Base-by-base conservation (phyloP, 2,888 invertebrate genomes). In the Brenthis daphne region DNA sequence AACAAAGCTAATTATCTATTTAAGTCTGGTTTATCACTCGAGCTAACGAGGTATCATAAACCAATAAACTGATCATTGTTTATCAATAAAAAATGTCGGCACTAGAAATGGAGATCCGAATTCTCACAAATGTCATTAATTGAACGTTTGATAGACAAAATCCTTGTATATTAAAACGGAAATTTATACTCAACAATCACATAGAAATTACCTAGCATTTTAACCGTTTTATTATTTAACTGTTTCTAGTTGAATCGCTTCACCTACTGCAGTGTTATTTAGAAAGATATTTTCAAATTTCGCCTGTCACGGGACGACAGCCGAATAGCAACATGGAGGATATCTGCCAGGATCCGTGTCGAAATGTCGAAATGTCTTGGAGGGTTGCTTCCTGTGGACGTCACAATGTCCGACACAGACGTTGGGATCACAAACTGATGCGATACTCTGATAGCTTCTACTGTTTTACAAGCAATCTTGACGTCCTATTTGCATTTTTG, bases 1-100 rank as follows among this genome's bases (percentile, higher is more conserved):
- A 85, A 91, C 90, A 91, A 90, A 89, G 86, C 86, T 90, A 91
- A 92, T 92, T 87, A 89, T 86, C 86, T 87, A 89, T 85, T 92
- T 90, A 81, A 83, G 74, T 79, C 77, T 78, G 80, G 82, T 86
- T 89, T 89, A 90, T 89, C 87, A 78, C 79, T 77, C 74, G 79
- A 77, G 74, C 86, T 91, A 92, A 92, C 90, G 87, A 92, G 91
- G 79, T 78, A 74, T 81, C 79, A 81, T 92, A 90, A 90, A 92
- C 79, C 80, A 76, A 91, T 92, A 90, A 91, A 91, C 79, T 80
- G 80, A 84, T 85, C 79, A 78, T 87, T 80, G 85, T 85, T 85
- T 86, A 87, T 85, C 85, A 85, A 85, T 82, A 81, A 82, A 81
- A 78, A 82, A 80, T 43, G 76, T 79, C 85, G 37, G 16, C n/a